Conservation (phyloP, 2,797 vertebrate species). For the Xenentodon cancila region DNA sequence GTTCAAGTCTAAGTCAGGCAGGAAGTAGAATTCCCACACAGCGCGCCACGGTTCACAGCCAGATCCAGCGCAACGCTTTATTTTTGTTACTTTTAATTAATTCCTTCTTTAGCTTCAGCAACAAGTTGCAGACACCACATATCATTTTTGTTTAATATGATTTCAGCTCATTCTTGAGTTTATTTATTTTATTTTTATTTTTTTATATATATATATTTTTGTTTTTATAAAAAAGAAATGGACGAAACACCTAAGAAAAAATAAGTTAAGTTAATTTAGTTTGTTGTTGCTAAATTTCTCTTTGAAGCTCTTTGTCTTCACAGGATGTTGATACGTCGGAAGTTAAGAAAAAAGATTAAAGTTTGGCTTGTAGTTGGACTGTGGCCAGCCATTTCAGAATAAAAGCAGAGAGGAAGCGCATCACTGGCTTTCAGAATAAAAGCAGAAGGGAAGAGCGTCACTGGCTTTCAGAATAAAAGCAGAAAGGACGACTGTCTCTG, state of each 20-base stretch:
- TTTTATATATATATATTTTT: background rate
- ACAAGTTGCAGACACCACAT: background rate
- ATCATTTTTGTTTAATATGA: background rate
- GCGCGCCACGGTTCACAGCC: background rate
- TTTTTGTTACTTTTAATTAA: no score
- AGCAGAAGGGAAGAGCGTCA: no score
- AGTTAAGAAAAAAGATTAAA: slow-evolving; percentile 32
- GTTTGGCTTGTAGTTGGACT: slow-evolving; percentile 54
- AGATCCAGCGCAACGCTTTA: background rate
- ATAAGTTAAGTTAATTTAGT: background rate
- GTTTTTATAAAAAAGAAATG: no score
- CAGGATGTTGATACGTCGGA: slow-evolving; percentile 57
- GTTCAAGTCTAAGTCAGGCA: slow-evolving; percentile 40
- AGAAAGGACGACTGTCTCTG: slow-evolving; percentile 31
- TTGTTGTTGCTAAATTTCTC: slow-evolving; percentile 55
- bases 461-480: slow-evolving; percentile 4
- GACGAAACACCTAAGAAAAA: background rate
- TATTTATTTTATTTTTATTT: background rate
- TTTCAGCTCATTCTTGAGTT: slow-evolving; percentile 3
- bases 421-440: no score
- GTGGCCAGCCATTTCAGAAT: slow-evolving; percentile 65
- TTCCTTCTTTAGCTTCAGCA: background rate
- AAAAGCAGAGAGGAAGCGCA: slow-evolving; percentile 15
- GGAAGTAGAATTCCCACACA: slow-evolving; percentile 24
- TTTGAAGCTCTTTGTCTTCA: slow-evolving; percentile 60